Conservation (phyloP, 2,888 invertebrate species). For the Ochropleura leucogaster region DNA sequence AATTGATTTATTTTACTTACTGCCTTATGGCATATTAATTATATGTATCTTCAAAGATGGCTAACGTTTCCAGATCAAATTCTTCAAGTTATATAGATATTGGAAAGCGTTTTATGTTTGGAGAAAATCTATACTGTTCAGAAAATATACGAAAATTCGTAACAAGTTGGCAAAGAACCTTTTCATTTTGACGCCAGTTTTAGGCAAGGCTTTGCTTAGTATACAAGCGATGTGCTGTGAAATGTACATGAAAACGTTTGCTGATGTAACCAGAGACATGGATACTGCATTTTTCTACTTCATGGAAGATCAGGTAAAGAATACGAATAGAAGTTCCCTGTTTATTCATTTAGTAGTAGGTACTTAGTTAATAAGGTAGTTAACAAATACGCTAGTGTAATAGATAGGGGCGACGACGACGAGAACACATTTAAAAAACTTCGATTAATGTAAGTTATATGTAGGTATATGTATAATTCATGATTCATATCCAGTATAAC, state of each 20-base stretch:
- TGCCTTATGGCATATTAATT: background rate
- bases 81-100: slow-evolving; percentile 92
- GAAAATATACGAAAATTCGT: slow-evolving; percentile 92
- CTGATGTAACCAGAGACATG: slow-evolving; percentile 89
- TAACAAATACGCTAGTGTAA: background rate
- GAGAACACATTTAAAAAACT: too few relatives aligned
- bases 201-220: slow-evolving; percentile 93
- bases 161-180: slow-evolving; percentile 92
- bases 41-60: background rate
- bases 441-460: too few relatives aligned
- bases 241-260: slow-evolving; percentile 91
- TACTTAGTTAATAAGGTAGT: background rate
- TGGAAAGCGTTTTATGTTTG: slow-evolving; percentile 96
- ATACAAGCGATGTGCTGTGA: slow-evolving; percentile 93
- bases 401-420: background rate
- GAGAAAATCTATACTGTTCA: slow-evolving; percentile 93
- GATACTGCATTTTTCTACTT: slow-evolving; percentile 92
- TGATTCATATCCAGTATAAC: too few relatives aligned
- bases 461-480: too few relatives aligned
- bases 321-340: background rate
- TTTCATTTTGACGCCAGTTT: slow-evolving; percentile 93
- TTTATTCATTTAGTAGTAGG: background rate
- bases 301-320: slow-evolving; percentile 92
- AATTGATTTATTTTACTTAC: background rate
- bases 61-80: slow-evolving; percentile 89